These are phyloP conservation scores for Charina bottae DNA, from an alignment of 2,113 vertebrate genomes.

Conservation along the genomic window DNA sequence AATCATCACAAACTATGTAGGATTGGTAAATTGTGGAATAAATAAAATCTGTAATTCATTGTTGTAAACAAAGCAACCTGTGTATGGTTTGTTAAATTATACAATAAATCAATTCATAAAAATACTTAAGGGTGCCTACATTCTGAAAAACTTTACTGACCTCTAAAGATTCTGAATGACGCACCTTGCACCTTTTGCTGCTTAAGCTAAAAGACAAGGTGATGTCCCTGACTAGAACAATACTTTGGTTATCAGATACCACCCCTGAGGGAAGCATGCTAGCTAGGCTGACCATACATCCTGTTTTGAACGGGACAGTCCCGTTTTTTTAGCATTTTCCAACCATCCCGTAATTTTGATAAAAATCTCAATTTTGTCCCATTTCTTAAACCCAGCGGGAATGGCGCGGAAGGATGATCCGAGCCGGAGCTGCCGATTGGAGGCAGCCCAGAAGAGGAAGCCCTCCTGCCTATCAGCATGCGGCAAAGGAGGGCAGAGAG, in stretches of 20 bases:
- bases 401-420: too few species aligned
- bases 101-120: neutral
- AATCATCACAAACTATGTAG: constrained; percentile 10
- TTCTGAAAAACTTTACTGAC: neutral
- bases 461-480: too few species aligned
- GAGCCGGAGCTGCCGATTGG: too few species aligned
- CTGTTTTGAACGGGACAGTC: too few species aligned
- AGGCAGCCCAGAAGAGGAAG: too few species aligned
- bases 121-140: neutral
- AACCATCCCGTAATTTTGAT: too few species aligned
- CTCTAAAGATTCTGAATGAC: neutral
- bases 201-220: neutral
- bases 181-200: neutral
- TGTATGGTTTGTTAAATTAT: neutral
- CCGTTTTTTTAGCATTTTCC: too few species aligned
- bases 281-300: too few species aligned
- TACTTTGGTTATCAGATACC: neutral
- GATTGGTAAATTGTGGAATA: neutral
- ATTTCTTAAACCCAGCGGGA: too few species aligned
- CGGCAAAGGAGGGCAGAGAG: too few species aligned
- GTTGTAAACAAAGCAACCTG: neutral
- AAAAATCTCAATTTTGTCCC: too few species aligned
- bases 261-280: neutral
- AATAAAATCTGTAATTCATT: neutral
- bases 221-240: neutral